phyloP scores from a whole-genome alignment of 92 coral and sea anemone species.

The Parazoanthus darwini region DNA sequence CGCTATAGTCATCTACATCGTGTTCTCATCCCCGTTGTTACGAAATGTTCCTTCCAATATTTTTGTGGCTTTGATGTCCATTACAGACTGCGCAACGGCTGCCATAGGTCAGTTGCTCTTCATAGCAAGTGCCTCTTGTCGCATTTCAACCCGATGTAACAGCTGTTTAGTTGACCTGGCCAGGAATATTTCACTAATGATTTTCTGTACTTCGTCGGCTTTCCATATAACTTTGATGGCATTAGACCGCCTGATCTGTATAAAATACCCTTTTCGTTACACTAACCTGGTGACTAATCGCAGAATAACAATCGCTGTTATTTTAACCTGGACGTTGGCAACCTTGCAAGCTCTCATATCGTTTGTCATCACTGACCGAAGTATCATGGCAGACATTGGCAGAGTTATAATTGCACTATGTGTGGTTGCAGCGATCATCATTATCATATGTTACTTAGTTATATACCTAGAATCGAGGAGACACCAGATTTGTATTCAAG shows the following conservation, averaged over 20 bases:
- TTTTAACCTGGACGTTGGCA: background rate
- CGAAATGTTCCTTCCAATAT: constrained; percentile 14
- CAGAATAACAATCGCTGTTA: background rate
- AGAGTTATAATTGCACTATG: background rate
- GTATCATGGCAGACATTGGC: background rate
- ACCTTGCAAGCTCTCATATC: background rate
- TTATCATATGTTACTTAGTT: background rate
- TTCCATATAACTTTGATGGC: constrained; percentile 2
- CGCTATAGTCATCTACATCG: background rate
- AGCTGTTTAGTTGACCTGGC: background rate
- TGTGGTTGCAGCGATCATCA: background rate
- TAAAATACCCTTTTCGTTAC: constrained; percentile 3
- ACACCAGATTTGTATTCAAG: constrained; percentile 6
- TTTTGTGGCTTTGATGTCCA: constrained; percentile 11
- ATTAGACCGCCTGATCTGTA: constrained; percentile 7
- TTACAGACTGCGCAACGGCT: constrained; percentile 18
- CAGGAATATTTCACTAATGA: constrained; percentile 6
- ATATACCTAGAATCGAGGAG: constrained; percentile 14
- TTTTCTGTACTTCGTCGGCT: constrained; percentile 1
- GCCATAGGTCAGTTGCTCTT: background rate
- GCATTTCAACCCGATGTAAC: constrained; percentile 8
- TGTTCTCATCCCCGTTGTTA: background rate
- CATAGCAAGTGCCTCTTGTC: constrained; percentile 21
- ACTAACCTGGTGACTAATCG: background rate
- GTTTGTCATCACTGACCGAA: background rate